phyloP scores from a whole-genome alignment of 2,797 vertebrate genomes.

The Gymnothorax reevesii region DNA sequence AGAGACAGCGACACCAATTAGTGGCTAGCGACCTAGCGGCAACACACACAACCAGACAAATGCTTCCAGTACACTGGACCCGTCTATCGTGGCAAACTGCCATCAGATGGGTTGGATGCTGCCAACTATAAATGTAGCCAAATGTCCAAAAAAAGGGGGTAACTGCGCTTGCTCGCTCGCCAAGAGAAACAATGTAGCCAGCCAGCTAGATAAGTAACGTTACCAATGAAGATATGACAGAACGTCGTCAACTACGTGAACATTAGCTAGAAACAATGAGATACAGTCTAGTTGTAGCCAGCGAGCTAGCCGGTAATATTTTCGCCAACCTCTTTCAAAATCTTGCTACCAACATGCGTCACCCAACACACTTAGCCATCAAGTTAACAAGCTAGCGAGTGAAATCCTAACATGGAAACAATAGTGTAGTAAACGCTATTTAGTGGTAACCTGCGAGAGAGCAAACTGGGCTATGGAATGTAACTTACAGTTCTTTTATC shows the following conservation, averaged over 20 bases:
- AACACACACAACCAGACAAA: neutral
- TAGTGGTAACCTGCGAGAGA: neutral
- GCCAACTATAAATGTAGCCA: neutral
- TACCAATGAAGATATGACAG: neutral
- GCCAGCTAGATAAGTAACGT: neutral
- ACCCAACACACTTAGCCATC: neutral
- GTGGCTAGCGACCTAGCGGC: neutral
- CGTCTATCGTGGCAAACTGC: neutral
- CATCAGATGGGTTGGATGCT: no score
- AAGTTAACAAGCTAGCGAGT: neutral
- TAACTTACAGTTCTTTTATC: conserved; percentile 32
- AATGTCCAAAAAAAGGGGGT: neutral
- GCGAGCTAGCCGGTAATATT: neutral
- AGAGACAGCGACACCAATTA: neutral
- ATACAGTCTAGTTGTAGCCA: neutral
- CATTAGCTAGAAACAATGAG: neutral
- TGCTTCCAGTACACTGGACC: neutral
- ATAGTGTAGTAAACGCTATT: no score
- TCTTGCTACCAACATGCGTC: neutral
- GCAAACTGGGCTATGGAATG: neutral
- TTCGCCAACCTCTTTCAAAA: neutral
- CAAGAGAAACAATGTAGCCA: neutral
- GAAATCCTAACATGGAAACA: no score
- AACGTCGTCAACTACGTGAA: neutral
- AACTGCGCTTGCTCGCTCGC: neutral